Evolutionary conservation across 1,140 invertebrate genomes (phyloP).

Genomic region (Galendromus occidentalis): DNA sequence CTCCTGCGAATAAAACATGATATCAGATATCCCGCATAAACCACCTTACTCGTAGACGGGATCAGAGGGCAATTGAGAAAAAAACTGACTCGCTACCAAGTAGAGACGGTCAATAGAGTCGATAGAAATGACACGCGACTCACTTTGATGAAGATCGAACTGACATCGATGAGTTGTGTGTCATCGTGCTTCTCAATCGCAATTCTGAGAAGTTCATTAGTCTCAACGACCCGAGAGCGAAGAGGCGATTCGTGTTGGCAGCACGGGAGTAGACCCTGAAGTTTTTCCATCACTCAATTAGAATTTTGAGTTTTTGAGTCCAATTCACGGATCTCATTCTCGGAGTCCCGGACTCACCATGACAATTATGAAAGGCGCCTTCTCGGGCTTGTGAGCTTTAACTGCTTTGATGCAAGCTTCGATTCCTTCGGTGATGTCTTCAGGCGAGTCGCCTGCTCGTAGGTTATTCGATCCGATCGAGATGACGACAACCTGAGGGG

Average conservation of each 20-base stretch:
- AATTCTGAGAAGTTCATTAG: background rate
- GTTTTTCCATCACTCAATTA: too few species aligned
- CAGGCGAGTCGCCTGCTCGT: background rate
- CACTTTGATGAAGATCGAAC: conserved; percentile 1
- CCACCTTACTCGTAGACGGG: too few species aligned
- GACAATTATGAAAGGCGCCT: background rate
- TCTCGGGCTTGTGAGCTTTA: background rate
- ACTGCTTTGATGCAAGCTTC: background rate
- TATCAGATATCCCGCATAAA: too few species aligned
- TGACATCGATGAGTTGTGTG: background rate
- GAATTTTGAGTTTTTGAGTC: too few species aligned
- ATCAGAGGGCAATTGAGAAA: too few species aligned
- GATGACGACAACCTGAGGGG: background rate
- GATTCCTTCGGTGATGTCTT: background rate
- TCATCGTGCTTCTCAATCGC: background rate
- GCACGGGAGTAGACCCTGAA: background rate
- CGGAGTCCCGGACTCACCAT: background rate
- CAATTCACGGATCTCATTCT: too few species aligned
- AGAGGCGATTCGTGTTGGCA: background rate
- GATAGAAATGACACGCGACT: background rate
- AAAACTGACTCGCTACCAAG: too few species aligned
- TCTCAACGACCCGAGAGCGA: background rate
- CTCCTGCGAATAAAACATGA: conserved; percentile 27
- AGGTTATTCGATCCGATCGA: conserved; percentile 8
- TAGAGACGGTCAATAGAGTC: too few species aligned